Evolutionary conservation across 2,797 vertebrate genomes (phyloP), one percentile per base, ranked within the genome.

Genomic region (Gymnocypris eckloni): DNA sequence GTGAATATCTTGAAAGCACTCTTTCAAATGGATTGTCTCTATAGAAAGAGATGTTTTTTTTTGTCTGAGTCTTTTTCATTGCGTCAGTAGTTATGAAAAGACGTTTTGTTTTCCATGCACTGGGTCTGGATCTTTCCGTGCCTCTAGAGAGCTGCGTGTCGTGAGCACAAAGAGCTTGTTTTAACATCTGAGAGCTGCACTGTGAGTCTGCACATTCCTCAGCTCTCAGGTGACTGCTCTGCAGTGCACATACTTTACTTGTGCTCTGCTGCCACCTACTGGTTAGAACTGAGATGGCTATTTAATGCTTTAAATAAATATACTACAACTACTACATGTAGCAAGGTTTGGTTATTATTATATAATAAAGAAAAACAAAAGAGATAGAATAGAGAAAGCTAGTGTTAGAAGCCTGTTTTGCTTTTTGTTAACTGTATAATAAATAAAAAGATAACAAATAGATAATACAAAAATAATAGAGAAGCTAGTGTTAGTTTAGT

Each of bases 241-340:
- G 3, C 11, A 1, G 16, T 3, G 10, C 28, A n/a, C 1, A 4
- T 0, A 0, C 41, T 81, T 45, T 56, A 76, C 25, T 87, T 90
- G 88, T 71, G 16, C 91, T 86, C 90, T 91, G 89, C 91, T 94
- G 87, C 90, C 94, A 93, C 85, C 94, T 94, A 91, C 90, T 92
- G 94, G 90, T 59, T 45, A 15, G 0, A 9, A 15, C 6, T 18
- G 37, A 15, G 75, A 59, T 6, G 7, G 61, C 8, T 4, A 4
- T 15, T 83, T 52, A 33, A 66, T 50, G 16, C 13, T 50, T 43
- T 43, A 43, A 43, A 11, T 11, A 43, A 43, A 43, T 43, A 43
- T 43, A 43, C 41, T 9, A 43, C 41, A 9, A 43, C 41, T 9
- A 43, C 41, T n/a, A 59, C 54, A 56, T 3, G 3, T 22, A 18